Percentiles rank a stretch among this genome's conserved stretches.
Evolutionary conservation across 2,888 invertebrate genomes (phyloP).

Genomic region (Argyresthia goedartella): DNA sequence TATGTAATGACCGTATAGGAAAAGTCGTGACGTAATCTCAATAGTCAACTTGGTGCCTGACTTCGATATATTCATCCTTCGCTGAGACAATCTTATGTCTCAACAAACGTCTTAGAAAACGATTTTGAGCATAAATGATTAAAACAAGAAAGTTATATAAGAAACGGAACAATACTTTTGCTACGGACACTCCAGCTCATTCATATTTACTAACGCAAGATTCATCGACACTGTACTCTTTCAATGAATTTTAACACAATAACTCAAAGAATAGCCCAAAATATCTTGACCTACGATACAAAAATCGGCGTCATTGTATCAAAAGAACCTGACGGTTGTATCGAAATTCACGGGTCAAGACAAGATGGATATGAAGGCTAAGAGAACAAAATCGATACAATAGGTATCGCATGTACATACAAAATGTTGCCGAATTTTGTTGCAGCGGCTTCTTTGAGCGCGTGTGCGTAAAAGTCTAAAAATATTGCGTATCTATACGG

Average conservation of each 20-base stretch:
- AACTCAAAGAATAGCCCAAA: neutral
- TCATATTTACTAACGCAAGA: conserved; percentile 11
- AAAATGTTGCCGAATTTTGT: conserved; percentile 36
- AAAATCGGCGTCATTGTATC: neutral
- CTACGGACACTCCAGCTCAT: conserved; percentile 20
- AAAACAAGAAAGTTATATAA: no score
- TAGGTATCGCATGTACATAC: conserved; percentile 26
- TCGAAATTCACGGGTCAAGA: neutral
- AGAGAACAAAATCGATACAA: conserved; percentile 15
- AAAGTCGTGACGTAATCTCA: no score
- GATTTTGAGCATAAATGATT: no score
- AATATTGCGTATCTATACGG: conserved; percentile 16
- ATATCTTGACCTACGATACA: neutral
- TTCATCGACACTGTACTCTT: neutral
- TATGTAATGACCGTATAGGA: no score
- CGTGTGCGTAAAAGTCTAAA: conserved; percentile 19
- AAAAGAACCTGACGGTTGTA: neutral
- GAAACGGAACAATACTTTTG: conserved; percentile 9
- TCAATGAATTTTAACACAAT: neutral
- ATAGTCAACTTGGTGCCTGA: no score
- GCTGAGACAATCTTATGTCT: no score
- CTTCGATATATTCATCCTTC: no score
- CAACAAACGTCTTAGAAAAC: no score
- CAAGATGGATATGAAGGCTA: neutral
- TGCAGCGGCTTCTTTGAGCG: conserved; percentile 52